A percentile compares a stretch with the other conserved stretches of the same genome.
Conservation (phyloP, 1,140 invertebrate genomes). For the Phthorimaea operculella region DNA sequence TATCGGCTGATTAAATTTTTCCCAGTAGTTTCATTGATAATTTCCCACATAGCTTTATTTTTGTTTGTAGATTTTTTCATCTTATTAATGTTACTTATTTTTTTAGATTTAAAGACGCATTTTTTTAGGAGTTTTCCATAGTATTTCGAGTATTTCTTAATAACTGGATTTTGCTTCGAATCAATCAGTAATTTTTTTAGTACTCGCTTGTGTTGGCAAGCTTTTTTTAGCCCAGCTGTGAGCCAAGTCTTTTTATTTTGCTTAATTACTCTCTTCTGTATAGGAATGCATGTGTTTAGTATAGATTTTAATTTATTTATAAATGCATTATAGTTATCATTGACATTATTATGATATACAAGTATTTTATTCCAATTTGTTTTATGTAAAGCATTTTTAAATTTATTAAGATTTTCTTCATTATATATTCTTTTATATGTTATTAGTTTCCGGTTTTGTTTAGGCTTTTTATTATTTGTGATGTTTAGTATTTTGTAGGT, state of each 20-base stretch:
- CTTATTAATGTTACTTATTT: background rate
- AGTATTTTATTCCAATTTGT: background rate
- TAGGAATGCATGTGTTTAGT: conserved; percentile 2
- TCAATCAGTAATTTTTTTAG: background rate
- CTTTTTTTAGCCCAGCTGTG: conserved; percentile 3
- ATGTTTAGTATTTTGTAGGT: background rate
- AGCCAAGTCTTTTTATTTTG: conserved; percentile 3
- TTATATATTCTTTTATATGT: conserved; percentile 3
- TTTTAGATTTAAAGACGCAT: background rate
- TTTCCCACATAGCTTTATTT: conserved; percentile 3
- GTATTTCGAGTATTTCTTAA: background rate
- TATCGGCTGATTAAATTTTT: background rate
- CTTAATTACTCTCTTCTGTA: background rate
- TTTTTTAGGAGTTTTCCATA: conserved; percentile 8
- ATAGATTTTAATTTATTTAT: background rate
- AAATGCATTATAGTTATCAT: conserved; percentile 4
- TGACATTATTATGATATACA: background rate
- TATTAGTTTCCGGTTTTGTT: background rate
- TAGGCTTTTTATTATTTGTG: background rate
- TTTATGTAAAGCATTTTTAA: background rate
- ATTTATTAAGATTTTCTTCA: background rate
- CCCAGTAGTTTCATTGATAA: conserved; percentile 2
- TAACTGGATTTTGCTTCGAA: background rate
- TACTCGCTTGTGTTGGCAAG: conserved; percentile 5
- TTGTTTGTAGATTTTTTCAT: conserved; percentile 3